Conservation (phyloP, 1,140 invertebrate species). For the Mya arenaria region DNA sequence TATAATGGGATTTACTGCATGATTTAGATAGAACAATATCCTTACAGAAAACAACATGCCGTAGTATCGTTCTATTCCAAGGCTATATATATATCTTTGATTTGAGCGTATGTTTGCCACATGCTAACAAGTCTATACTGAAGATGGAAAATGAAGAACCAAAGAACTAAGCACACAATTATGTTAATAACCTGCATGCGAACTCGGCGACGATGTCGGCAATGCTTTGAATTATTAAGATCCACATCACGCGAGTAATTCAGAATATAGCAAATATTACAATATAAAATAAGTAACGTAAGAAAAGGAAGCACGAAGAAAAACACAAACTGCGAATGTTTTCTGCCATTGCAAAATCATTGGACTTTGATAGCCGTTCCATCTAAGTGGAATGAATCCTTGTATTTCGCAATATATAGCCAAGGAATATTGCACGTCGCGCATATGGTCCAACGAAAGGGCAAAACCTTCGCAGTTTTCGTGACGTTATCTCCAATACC, state of each 20-base stretch:
- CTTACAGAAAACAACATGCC: constrained; percentile 7
- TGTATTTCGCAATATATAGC: constrained; percentile 46
- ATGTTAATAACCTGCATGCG: constrained; percentile 11
- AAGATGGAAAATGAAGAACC: constrained; percentile 19
- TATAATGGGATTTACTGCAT: constrained; percentile 34
- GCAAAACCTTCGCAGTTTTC: constrained; percentile 12
- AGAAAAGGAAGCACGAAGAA: constrained; percentile 39
- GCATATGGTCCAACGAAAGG: constrained; percentile 52
- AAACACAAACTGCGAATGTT: constrained; percentile 23
- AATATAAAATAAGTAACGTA: constrained; percentile 39
- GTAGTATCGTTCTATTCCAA: constrained; percentile 1
- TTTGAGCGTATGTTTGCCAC: constrained; percentile 15
- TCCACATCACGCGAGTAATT: background rate
- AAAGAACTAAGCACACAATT: constrained; percentile 6
- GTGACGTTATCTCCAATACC: constrained; percentile 15
- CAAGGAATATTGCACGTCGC: constrained; percentile 46
- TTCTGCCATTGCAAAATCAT: constrained; percentile 29
- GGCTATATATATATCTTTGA: background rate
- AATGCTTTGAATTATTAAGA: background rate
- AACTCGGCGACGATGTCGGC: background rate
- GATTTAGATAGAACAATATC: constrained; percentile 35
- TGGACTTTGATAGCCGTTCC: constrained; percentile 57
- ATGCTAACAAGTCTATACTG: constrained; percentile 18
- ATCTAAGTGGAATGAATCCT: constrained; percentile 22
- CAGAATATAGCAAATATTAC: constrained; percentile 34